Evolutionary conservation across 53 echinoderm and acorn worm genomes (phyloP), one percentile per base, ranked within the genome.

Genomic region (Mesocentrotus franciscanus): DNA sequence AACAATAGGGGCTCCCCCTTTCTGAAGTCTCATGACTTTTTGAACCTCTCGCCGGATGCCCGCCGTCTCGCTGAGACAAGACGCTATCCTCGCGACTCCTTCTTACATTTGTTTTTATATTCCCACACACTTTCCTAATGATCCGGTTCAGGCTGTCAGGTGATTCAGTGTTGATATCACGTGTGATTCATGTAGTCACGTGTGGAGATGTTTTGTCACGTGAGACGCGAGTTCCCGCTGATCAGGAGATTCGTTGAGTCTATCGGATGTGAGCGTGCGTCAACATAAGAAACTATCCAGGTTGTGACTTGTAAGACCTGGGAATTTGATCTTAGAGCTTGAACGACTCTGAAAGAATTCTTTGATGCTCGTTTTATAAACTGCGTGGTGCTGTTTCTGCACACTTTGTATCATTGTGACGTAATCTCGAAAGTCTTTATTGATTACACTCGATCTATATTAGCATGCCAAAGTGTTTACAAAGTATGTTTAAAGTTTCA

Each of bases 1-100:
- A 39, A 81, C 81, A 81, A 81, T 39, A 81, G 81, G 81, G 81
- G 81, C 36, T 81, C 81, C 81, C 81, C 81, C 81, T 81, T 81
- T 81, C 22, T 81, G 39, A 36, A 20, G 81, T 81, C 42, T 81
- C 36, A 7, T 81, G 81, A 81, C 81, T 42, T 81, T 42, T 42
- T 81, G 81, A 81, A 81, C 81, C 81, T 81, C 81, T 42, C 36
- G 81, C 81, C 81, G 81, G 81, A 81, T 81, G 81, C 81, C 33
- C 33, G 20, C 20, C 18, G 81, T 81, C 81, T 81, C 81, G 81
- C 81, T 81, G 81, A 81, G 12, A 81, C 39, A 81, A 81, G 81
- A 18, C 29, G 36, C 33, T 81, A 81, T 42, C 81, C 81, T 18
- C 81, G 42, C 42, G 18, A 81, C 42, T 81, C 36, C 42, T 22